A percentile compares a stretch with the other conserved stretches of the same genome.
These are phyloP conservation scores for Micrasema longulum DNA, from an alignment of 1,140 invertebrate genomes.

Conservation along the genomic window DNA sequence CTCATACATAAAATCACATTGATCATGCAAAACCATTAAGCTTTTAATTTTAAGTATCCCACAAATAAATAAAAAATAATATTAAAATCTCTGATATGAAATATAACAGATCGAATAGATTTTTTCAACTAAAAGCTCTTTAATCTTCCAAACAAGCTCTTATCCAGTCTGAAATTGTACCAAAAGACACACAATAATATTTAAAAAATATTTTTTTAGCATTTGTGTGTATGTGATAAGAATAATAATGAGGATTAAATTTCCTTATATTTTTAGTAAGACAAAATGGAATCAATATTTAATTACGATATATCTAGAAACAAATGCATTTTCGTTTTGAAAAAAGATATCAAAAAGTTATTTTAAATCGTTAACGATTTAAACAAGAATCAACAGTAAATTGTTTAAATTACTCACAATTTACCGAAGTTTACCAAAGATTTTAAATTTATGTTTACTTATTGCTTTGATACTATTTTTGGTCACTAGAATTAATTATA, in stretches of 20 bases:
- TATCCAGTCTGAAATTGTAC: conserved; percentile 2
- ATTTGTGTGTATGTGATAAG: no score
- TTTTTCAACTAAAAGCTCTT: no score
- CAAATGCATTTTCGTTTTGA: conserved; percentile 34
- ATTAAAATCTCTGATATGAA: no score
- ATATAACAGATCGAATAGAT: no score
- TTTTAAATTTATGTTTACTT: conserved; percentile 45
- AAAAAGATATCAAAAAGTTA: conserved; percentile 37
- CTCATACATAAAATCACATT: no score
- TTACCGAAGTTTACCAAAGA: conserved; percentile 17
- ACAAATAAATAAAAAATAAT: no score
- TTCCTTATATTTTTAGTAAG: background rate
- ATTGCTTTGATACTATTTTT: conserved; percentile 49
- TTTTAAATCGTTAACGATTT: conserved; percentile 29
- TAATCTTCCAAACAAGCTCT: background rate
- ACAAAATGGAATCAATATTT: conserved; percentile 4
- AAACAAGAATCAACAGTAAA: conserved; percentile 15
- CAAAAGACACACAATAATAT: background rate
- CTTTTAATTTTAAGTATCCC: no score
- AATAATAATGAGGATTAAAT: no score
- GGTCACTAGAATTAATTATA: conserved; percentile 38
- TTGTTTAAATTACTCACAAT: conserved; percentile 35
- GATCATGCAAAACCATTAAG: no score
- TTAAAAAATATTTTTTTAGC: no score
- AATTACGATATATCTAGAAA: conserved; percentile 30